These are phyloP conservation scores for Pseudochirops cupreus DNA, from an alignment of 2,797 vertebrate species.

Conservation along the genomic window DNA sequence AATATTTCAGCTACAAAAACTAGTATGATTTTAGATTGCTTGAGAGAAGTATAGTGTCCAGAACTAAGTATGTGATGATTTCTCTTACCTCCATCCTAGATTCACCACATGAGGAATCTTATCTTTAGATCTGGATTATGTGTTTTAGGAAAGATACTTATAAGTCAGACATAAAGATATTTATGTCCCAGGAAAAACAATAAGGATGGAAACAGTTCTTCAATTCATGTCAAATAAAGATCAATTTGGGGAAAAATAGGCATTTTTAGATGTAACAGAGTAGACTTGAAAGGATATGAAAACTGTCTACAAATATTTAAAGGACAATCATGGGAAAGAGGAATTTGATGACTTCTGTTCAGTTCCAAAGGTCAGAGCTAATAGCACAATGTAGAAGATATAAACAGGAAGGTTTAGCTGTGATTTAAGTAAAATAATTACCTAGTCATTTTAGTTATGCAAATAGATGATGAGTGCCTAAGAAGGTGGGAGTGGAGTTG, in stretches of 20 bases:
- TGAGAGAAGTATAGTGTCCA: background rate
- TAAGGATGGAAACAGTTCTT: background rate
- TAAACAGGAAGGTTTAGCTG: background rate
- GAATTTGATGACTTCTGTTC: background rate
- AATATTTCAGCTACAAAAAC: background rate
- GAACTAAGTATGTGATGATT: background rate
- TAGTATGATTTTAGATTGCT: background rate
- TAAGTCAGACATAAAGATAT: background rate
- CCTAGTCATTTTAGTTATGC: background rate
- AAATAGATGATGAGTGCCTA: background rate
- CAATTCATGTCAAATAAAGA: background rate
- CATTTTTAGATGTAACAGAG: background rate
- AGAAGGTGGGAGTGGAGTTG: background rate
- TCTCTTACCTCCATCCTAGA: background rate
- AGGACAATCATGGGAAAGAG: background rate
- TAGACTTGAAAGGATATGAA: background rate
- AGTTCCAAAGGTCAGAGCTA: background rate
- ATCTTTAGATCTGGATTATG: background rate
- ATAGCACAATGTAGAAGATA: background rate
- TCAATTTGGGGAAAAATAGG: background rate
- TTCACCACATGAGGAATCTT: background rate
- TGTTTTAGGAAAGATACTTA: background rate
- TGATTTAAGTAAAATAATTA: background rate
- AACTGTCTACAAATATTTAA: background rate
- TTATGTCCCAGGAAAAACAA: background rate